Evolutionary conservation across 2,797 vertebrate species (phyloP), one percentile per base, ranked within the genome.

Genomic region (Alcedo atthis): DNA sequence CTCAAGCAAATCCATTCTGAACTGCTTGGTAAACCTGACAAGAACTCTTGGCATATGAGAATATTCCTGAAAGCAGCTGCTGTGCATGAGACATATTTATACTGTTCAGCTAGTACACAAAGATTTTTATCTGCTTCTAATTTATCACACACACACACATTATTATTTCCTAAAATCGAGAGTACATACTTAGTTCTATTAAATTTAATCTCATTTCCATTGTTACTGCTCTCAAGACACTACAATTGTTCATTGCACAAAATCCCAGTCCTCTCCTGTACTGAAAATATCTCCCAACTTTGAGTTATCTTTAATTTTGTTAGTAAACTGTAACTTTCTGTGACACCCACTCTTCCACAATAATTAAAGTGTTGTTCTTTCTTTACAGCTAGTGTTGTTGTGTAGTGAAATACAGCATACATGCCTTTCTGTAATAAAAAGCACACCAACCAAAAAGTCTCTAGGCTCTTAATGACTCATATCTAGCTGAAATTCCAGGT

Each of bases 401-500:
- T 66, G 32, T 84, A 49, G 30, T 66, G 51, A 85, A 66, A 17
- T 92, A n/a, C 18, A 63, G 57, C 49, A 84, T 33, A 28, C 25
- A 35, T 51, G 37, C 2, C 40, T 74, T 73, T 75, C 63, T 81
- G 28, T 79, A 82, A 64, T 51, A 77, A 91, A 92, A 93, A 64
- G 1, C n/a, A 81, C 18, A 63, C 6, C 16, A 69, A 45, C n/a
- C 13, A 74, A 53, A 92, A 90, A 71, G 78, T 61, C 53, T 45
- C 35, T 35, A 30, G 12, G 17, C 26, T 54, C 64, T 94, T 91
- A 97, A 94, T 95, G 92, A 93, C 79, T 95, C 85, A 68, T 10
- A 15, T 86, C 68, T 93, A 85, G 54, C 46, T 89, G 85, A 96
- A 97, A 95, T 96, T 95, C 85, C 33, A 80, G 94, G 83, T 94